A percentile compares a stretch with the other conserved stretches of the same genome.
Evolutionary conservation across 2,797 vertebrate species (phyloP).

Genomic region (Myotis daubentonii): DNA sequence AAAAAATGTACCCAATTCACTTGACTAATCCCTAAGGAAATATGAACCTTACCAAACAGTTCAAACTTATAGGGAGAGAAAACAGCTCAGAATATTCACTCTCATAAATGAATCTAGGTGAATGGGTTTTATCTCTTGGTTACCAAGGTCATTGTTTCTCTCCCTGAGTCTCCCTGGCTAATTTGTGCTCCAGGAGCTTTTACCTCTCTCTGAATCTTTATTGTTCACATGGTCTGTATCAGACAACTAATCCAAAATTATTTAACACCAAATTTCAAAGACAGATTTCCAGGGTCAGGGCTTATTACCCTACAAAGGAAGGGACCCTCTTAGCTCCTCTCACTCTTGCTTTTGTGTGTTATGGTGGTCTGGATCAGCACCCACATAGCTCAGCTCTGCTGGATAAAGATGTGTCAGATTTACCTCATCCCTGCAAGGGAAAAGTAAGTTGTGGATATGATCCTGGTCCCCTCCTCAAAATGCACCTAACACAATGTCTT

Average conservation of each 20-base stretch:
- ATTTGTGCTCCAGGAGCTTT: background rate
- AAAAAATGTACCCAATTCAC: background rate
- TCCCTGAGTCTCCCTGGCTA: background rate
- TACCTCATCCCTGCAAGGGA: background rate
- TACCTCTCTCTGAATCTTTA: background rate
- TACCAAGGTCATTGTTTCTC: background rate
- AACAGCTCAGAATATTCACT: background rate
- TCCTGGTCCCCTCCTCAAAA: background rate
- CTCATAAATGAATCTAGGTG: background rate
- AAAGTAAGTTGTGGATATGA: background rate
- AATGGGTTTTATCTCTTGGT: background rate
- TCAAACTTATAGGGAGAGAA: background rate
- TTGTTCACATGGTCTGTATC: background rate
- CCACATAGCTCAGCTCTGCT: background rate
- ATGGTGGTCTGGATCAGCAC: background rate
- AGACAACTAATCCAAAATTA: background rate
- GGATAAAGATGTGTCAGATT: background rate
- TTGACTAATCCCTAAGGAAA: slow-evolving; percentile 33
- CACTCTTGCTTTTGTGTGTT: background rate
- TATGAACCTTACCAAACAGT: background rate
- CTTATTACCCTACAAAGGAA: background rate
- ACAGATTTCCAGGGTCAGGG: background rate
- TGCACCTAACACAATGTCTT: background rate
- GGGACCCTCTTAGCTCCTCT: background rate
- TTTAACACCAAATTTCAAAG: background rate